Evolutionary conservation across 2,888 invertebrate genomes (phyloP).

Genomic region (Hetaerina titia): DNA sequence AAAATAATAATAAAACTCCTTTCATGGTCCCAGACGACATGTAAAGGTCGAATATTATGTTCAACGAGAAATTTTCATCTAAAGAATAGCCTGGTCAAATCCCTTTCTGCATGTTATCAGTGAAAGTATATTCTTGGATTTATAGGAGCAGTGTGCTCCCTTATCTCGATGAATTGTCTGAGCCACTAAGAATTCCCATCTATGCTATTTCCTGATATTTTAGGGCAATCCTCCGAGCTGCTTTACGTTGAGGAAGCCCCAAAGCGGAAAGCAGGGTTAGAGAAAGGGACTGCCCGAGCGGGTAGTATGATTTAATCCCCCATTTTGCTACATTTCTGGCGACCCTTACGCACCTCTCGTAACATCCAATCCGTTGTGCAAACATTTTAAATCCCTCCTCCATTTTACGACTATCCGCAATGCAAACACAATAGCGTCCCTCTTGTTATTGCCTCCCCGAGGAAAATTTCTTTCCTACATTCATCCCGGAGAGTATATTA

Average conservation of each 20-base stretch:
- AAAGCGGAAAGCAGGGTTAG: background rate
- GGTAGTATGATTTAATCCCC: background rate
- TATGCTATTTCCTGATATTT: background rate
- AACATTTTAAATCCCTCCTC: background rate
- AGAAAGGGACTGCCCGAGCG: background rate
- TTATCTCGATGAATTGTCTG: background rate
- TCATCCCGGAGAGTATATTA: background rate
- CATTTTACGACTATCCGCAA: background rate
- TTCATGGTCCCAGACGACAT: background rate
- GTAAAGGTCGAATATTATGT: background rate
- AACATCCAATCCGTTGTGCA: background rate
- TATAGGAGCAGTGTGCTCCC: background rate
- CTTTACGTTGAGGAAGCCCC: background rate
- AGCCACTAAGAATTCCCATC: background rate
- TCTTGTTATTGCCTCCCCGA: background rate
- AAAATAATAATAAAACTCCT: too few relatives aligned
- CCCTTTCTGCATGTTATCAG: background rate
- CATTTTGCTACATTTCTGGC: background rate
- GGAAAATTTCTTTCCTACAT: background rate
- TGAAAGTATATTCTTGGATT: background rate
- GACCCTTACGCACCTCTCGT: background rate
- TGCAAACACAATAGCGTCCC: background rate
- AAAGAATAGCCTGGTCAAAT: background rate
- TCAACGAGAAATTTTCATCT: background rate
- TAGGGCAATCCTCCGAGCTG: background rate